Percentiles rank a stretch among this genome's conserved stretches.
phyloP scores from a whole-genome alignment of 1,140 invertebrate species.

The Polypedilum pembai region DNA sequence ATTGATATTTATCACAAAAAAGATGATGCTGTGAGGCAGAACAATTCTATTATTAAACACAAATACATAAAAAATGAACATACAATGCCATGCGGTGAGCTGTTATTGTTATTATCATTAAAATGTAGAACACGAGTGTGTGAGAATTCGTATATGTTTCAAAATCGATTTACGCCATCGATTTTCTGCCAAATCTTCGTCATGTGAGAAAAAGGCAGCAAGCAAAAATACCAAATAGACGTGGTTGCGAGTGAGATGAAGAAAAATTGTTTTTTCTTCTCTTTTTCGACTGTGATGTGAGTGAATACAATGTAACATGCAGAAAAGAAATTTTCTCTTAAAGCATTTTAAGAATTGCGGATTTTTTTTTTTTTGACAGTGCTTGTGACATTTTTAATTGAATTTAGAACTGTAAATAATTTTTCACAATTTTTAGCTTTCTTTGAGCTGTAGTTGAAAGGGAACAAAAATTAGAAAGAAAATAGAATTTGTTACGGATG shows the following conservation, averaged over 20 bases:
- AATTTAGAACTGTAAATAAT: constrained; percentile 26
- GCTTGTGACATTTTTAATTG: constrained; percentile 26
- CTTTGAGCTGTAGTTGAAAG: too few species aligned
- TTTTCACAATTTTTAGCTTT: background rate
- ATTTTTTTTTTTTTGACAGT: background rate
- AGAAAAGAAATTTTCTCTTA: constrained; percentile 8
- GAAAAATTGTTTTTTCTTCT: constrained; percentile 22
- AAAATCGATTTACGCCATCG: constrained; percentile 8
- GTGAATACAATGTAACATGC: background rate
- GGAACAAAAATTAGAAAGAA: too few species aligned
- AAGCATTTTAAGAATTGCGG: background rate
- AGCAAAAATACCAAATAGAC: constrained; percentile 22
- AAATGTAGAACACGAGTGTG: constrained; percentile 15
- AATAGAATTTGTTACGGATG: too few species aligned
- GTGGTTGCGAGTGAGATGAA: background rate
- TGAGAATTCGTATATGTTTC: background rate
- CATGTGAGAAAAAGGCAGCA: background rate
- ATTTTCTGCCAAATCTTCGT: constrained; percentile 28
- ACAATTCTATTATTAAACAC: background rate
- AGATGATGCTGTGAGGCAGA: constrained; percentile 4
- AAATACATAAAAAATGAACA: constrained; percentile 18
- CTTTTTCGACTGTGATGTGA: too few species aligned
- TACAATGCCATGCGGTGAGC: background rate
- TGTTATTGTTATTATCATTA: constrained; percentile 14
- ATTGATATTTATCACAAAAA: background rate